Conservation (phyloP, 2,113 vertebrate species). For the Cathartes aura region DNA sequence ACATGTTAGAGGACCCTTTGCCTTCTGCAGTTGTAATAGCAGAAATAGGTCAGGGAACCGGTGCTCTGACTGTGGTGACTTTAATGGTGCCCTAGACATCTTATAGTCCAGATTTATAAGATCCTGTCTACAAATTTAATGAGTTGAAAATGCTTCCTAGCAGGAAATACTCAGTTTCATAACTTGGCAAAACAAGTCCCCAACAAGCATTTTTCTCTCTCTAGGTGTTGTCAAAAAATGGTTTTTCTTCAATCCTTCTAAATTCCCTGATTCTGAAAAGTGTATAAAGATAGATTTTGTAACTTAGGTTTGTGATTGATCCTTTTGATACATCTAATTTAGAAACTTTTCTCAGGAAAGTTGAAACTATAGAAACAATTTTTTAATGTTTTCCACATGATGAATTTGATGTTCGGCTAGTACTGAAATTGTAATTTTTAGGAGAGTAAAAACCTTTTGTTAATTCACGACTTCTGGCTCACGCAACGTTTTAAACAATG, state of each 20-base stretch:
- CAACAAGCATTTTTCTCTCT: not conserved
- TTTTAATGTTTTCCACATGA: not conserved
- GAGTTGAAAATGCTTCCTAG: not conserved
- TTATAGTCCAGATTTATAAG: not conserved
- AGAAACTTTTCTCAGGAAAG: not conserved
- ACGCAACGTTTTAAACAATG: not conserved
- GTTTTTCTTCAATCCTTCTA: not conserved
- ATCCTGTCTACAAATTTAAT: not conserved
- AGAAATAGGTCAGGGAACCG: not conserved
- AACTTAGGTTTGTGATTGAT: not conserved
- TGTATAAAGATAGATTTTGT: not conserved
- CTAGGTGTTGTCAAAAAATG: not conserved
- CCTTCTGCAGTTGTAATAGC: not conserved
- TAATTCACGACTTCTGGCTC: not conserved
- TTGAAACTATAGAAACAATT: not conserved
- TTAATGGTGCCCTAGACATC: not conserved
- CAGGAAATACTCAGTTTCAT: not conserved
- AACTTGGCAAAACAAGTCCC: not conserved
- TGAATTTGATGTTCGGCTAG: not conserved
- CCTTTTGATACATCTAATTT: not conserved
- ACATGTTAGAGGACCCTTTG: not conserved
- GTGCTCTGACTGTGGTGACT: not conserved
- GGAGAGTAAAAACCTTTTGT: not conserved
- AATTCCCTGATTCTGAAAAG: not conserved
- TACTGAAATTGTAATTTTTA: not conserved